Base-by-base conservation (phyloP, 2,888 invertebrate species). In the Clepsis dumicolana region DNA sequence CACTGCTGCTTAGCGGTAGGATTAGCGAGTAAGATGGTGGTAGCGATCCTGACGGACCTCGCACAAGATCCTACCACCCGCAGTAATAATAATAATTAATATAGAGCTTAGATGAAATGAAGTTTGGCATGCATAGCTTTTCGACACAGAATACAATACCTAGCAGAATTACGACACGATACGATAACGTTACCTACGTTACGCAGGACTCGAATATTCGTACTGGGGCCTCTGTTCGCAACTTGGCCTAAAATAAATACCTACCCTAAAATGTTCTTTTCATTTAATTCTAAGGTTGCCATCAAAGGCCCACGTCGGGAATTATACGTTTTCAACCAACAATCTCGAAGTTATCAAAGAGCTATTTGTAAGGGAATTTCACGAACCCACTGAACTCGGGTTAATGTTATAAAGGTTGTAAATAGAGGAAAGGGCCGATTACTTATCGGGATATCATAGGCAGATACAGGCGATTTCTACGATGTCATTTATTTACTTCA, bases 331-430 rank as follows among this genome's bases (percentile, higher is more conserved):
- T 48, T 25, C 29, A 44, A 32, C 35, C 56, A 56, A 56, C 56
- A 52, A 62, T 41, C 63, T 41, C 7, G 41, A 41, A 53, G 52
- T 53, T 53, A 53, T 63, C 63, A 41, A 63, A 54, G 56, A 24
- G n/a, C n/a, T 24, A 32, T 48, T 56, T 44, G 44, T 18, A 29
- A 56, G 32, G 24, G 29, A 54, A 64, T 64, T 56, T 24, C 7
- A 32, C 21, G 12, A 27, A 21, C 48, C 21, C 57, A n/a, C 12
- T 38, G 41, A 54, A 56, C 38, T 64, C 2, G 44, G 54, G 52
- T 63, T 25, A 38, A 16, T 41, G 41, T 48, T 21, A n/a, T 18
- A 48, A 48, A 44, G 44, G 44, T 44, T 44, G 44, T 8, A 18
- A 48, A 48, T 10, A 48, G 18, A 18, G 8, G 44, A 21, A 48